Base-by-base conservation (phyloP, 2,888 invertebrate species). In the Lacanobia wlatinum region DNA sequence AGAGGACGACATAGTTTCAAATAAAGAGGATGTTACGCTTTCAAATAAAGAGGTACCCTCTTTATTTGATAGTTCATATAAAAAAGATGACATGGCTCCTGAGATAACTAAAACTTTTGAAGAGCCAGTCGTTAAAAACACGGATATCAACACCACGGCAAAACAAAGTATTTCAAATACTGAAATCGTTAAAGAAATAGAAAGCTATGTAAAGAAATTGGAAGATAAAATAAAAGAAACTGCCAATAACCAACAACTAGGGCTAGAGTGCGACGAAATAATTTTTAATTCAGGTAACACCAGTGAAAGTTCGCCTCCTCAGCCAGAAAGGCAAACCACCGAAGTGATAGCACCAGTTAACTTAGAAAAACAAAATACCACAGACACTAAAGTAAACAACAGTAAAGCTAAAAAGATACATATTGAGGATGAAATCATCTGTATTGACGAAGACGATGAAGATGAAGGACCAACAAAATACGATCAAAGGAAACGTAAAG, bases 381-480 rank as follows among this genome's bases (percentile, higher is more conserved):
- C 18, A 43, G 34, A 38, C 5, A 23, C 58, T 34, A 50, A 65
- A 48, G 38, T 50, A 18, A 60, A 64, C 48, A 58, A 65, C 9
- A 34, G 21, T 43, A 43, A 48, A 58, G 7, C 12, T 18, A 56
- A 73, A 40, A 12, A 28, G 43, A 10, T 10, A 38, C 23, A 60
- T 58, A 50, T 50, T 40, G 66, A 61, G 28, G 60, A 77, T 7
- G 81, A 81, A 23, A 61, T 73, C 52, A 73, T 73, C 62, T 71
- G 79, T 43, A 52, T 81, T 7, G 83, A 82, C 50, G 79, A 82
- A 63, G 80, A 80, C 18, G 80, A 80, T 58, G 74, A 84, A 55
- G 82, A 85, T 55, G 74, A 83, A 56, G 80, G 84, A 71, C 75
- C 78, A 40, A 14, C 8, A 8, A 59, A 38, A n/a, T n/a, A 10